Base-by-base conservation (phyloP, 2,797 vertebrate species). In the Pogoniulus pusillus region DNA sequence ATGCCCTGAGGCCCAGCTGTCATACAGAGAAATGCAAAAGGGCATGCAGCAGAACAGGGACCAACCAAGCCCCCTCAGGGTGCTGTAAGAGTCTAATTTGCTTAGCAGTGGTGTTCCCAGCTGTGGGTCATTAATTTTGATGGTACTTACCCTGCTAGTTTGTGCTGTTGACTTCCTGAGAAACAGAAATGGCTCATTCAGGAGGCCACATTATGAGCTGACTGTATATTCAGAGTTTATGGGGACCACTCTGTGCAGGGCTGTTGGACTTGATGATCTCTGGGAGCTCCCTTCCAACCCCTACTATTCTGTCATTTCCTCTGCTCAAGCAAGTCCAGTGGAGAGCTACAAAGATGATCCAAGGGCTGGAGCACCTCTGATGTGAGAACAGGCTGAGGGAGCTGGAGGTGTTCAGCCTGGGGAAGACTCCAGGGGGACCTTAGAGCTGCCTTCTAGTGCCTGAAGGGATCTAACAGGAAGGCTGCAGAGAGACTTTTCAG, bases 121-220 rank as follows among this genome's bases (percentile, higher is more conserved):
- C 85, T 22, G 4, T 26, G 82, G 29, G 49, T 91, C 70, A 87
- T 93, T 93, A 91, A 91, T 89, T 95, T 59, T 85, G 54, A 87
- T 76, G 77, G 18, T 78, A 54, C 30, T 49, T 91, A 72, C 34
- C 16, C 45, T 82, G 30, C 43, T 72, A 57, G 62, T 49, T 91
- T 77, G 24, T 86, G 69, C 49, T 87, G 54, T 70, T 60, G 68
- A 17, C 29, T 87, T 93, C 66, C 16, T 26, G 16, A 57, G 57
- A 30, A 89, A 94, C 74, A 45, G 32, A 79, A 37, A n/a, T 8
- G 6, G 35, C 41, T 90, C 7, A 13, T 64, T 80, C 71, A 54
- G 24, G 15, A 20, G 63, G 18, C 20, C 81, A 16, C 63, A 69
- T 18, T 45, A 39, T 4, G 8, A 32, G 30, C 14, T 69, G 59